Conservation (phyloP, 2,797 vertebrate genomes). For the Tinamus major region DNA sequence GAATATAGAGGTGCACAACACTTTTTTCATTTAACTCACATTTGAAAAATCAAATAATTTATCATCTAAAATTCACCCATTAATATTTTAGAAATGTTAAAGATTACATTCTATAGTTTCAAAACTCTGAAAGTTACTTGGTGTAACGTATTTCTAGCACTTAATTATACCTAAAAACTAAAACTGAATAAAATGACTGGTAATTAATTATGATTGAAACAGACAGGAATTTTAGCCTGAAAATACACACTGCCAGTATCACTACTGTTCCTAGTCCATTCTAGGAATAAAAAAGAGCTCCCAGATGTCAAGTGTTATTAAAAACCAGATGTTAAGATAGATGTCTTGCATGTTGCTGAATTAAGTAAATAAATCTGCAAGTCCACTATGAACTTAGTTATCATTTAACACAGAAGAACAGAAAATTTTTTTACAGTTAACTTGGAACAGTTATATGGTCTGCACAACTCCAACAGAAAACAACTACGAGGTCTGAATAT, state of each 20-base stretch:
- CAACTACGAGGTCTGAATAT: background rate
- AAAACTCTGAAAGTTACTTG: conserved; percentile 24
- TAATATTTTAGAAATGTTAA: background rate
- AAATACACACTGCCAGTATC: conserved; percentile 79
- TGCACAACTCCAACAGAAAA: conserved; percentile 38
- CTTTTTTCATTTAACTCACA: conserved; percentile 40
- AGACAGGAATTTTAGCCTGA: conserved; percentile 78
- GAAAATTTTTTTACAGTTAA: conserved; percentile 77
- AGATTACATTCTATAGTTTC: background rate
- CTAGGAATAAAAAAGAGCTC: conserved; percentile 76
- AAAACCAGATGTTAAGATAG: conserved; percentile 84
- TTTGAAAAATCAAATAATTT: conserved; percentile 24
- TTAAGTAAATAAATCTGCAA: conserved; percentile 83
- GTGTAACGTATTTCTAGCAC: conserved; percentile 55
- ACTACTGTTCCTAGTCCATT: conserved; percentile 74
- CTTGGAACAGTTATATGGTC: conserved; percentile 58
- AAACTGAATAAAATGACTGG: conserved; percentile 59
- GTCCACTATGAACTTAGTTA: conserved; percentile 79
- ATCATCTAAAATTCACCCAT: conserved; percentile 10
- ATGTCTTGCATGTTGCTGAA: conserved; percentile 76
- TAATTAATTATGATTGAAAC: conserved; percentile 83
- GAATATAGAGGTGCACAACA: background rate
- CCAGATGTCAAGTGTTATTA: conserved; percentile 84
- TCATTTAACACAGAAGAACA: conserved; percentile 78
- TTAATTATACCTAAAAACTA: conserved; percentile 75